phyloP scores from a whole-genome alignment of 1,140 invertebrate genomes.

The Halesus radiatus region DNA sequence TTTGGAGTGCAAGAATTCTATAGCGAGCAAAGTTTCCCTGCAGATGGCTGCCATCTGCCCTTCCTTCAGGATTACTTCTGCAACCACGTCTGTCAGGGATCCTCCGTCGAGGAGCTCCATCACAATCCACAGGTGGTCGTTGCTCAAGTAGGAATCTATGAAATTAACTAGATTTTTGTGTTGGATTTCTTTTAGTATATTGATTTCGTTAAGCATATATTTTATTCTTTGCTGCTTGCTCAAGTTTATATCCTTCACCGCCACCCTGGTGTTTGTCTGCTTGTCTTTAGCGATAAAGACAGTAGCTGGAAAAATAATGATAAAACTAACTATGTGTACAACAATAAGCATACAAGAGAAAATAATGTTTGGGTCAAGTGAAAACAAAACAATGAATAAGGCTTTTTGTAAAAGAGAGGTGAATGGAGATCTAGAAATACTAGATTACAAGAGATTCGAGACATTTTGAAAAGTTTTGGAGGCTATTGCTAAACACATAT shows the following conservation, averaged over 20 bases:
- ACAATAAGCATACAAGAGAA: too few relatives aligned
- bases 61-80: constrained; percentile 98
- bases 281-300: constrained; percentile 92
- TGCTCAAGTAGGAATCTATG: constrained; percentile 90
- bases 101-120: constrained; percentile 98
- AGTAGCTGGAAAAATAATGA: constrained; percentile 76
- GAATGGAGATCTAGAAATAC: too few relatives aligned
- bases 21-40: constrained; percentile 91
- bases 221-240: constrained; percentile 95
- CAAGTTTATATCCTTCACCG: constrained; percentile 96
- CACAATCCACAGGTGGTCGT: constrained; percentile 93
- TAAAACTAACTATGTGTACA: too few relatives aligned
- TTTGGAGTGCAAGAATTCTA: constrained; percentile 92
- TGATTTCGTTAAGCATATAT: constrained; percentile 94
- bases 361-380: too few relatives aligned
- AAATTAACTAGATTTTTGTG: constrained; percentile 99
- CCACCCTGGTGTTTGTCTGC: constrained; percentile 84
- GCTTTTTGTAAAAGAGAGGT: too few relatives aligned
- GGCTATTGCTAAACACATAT: too few relatives aligned
- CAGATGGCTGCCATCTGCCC: constrained; percentile 96
- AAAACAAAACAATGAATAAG: too few relatives aligned
- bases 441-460: too few relatives aligned
- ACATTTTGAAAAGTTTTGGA: too few relatives aligned
- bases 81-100: constrained; percentile 96
- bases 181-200: constrained; percentile 92